Conservation (phyloP, 2,888 invertebrate species). For the Lycocerus yunnanus region DNA sequence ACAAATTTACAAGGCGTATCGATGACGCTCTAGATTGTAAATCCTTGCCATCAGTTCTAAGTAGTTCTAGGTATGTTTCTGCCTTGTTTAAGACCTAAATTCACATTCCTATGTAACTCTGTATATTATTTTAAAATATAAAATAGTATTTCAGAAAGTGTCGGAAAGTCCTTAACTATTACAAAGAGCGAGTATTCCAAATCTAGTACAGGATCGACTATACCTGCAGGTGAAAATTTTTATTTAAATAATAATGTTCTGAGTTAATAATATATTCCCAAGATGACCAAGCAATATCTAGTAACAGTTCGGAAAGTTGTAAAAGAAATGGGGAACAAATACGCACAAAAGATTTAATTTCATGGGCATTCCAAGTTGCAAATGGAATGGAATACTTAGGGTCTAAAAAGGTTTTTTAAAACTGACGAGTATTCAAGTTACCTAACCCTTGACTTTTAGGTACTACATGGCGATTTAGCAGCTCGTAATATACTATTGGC, state of each 20-base stretch:
- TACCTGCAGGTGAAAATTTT: too few relatives aligned
- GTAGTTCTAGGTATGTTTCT: conserved; percentile 49
- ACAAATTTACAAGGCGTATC: neutral
- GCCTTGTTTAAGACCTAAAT: conserved; percentile 34
- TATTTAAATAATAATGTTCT: too few relatives aligned
- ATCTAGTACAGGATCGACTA: too few relatives aligned
- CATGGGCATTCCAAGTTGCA: conserved; percentile 92
- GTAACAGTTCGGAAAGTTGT: conserved; percentile 60
- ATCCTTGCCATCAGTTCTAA: too few relatives aligned
- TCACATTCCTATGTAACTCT: too few relatives aligned
- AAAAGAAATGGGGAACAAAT: conserved; percentile 70
- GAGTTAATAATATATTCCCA: too few relatives aligned
- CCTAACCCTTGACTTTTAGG: conserved; percentile 55
- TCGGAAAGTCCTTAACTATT: too few relatives aligned
- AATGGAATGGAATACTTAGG: conserved; percentile 95
- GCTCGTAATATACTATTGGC: conserved; percentile 88
- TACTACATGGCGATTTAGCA: conserved; percentile 85
- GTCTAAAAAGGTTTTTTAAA: conserved; percentile 75
- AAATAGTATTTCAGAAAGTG: too few relatives aligned
- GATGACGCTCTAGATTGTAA: too few relatives aligned
- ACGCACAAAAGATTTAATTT: conserved; percentile 81
- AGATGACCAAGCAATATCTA: too few relatives aligned
- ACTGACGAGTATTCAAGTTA: neutral
- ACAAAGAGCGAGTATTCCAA: too few relatives aligned
- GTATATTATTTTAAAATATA: too few relatives aligned